A percentile compares a stretch with the other conserved stretches of the same genome.
Evolutionary conservation across 2,888 invertebrate species (phyloP).

Genomic region (Mayetiola destructor): DNA sequence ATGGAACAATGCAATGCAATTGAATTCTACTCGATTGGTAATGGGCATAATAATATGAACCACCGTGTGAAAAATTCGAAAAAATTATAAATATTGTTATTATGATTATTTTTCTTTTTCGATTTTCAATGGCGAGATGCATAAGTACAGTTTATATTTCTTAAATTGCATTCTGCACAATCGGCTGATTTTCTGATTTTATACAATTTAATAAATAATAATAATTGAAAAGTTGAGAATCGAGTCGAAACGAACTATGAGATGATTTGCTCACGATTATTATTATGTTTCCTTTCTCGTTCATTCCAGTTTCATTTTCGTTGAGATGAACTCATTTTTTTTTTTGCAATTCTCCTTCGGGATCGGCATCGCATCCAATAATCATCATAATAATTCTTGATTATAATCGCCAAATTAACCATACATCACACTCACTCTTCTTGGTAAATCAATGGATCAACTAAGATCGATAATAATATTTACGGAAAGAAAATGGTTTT

Average conservation of each 20-base stretch:
- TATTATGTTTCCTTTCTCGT: too few relatives aligned
- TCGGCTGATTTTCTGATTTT: too few relatives aligned
- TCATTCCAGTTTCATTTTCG: neutral
- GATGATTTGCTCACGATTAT: slow-evolving; percentile 12
- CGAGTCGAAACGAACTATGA: too few relatives aligned
- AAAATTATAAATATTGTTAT: too few relatives aligned
- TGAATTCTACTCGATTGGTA: slow-evolving; percentile 10
- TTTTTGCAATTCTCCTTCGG: neutral
- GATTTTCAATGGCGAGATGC: slow-evolving; percentile 6
- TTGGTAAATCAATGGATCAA: neutral
- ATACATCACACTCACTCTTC: neutral
- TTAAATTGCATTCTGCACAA: too few relatives aligned
- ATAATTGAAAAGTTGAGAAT: too few relatives aligned
- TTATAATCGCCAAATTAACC: slow-evolving; percentile 8
- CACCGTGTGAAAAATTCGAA: slow-evolving; percentile 11
- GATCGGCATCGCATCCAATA: slow-evolving; percentile 11
- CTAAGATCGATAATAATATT: too few relatives aligned
- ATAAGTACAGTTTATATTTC: too few relatives aligned
- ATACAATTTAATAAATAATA: too few relatives aligned
- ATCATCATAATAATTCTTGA: slow-evolving; percentile 12
- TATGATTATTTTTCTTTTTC: slow-evolving; percentile 8
- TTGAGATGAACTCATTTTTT: slow-evolving; percentile 2
- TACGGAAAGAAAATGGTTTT: too few relatives aligned
- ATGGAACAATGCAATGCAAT: neutral
- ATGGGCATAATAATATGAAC: slow-evolving; percentile 9